These are phyloP conservation scores for Pseudonaja textilis DNA, from an alignment of 2,113 vertebrate species.

Conservation along the genomic window DNA sequence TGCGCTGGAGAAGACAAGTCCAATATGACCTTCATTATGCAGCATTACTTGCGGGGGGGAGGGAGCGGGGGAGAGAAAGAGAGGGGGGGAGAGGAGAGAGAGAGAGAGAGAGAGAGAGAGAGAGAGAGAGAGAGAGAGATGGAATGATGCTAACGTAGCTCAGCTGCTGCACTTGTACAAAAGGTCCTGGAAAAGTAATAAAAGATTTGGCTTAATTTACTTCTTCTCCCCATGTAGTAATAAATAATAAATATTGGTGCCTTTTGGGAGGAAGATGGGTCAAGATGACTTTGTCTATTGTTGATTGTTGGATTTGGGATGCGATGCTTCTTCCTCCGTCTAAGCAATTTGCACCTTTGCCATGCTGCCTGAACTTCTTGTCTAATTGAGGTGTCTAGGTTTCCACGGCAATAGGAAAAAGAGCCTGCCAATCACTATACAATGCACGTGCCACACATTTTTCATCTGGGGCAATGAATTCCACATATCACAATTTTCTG, in stretches of 20 bases:
- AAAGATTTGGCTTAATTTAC: constrained; percentile 46
- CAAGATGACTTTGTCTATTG: constrained; percentile 35
- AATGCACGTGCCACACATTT: constrained; percentile 64
- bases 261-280: neutral
- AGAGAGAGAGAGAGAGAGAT: neutral
- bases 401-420: neutral
- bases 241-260: neutral
- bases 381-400: neutral
- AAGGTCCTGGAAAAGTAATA: constrained; percentile 27
- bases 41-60: neutral
- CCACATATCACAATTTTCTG: neutral
- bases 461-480: neutral
- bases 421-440: constrained; percentile 59
- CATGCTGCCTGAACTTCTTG: constrained; percentile 1
- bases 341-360: neutral
- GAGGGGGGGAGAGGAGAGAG: rapidly evolving
- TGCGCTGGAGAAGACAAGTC: neutral
- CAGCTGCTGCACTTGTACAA: constrained; percentile 46
- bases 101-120: neutral
- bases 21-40: no score
- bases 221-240: constrained; percentile 13
- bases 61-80: no score
- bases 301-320: constrained; percentile 6
- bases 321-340: neutral
- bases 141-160: constrained; percentile 38